Evolutionary conservation across 2,888 invertebrate species (phyloP).

Genomic region (Rhynchonema sp.): DNA sequence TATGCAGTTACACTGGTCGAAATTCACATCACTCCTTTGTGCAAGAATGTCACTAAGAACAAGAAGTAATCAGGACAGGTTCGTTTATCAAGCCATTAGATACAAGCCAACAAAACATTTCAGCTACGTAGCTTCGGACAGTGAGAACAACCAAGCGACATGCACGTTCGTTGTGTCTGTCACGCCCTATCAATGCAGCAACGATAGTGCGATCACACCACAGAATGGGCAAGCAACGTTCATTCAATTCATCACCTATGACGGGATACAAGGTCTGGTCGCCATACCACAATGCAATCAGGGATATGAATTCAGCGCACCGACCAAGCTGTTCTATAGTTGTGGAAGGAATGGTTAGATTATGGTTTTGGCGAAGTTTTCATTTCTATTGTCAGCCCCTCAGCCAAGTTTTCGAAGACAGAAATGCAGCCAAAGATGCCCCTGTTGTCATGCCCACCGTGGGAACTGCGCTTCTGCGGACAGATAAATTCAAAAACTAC

Average conservation of each 20-base stretch:
- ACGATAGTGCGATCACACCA: not conserved
- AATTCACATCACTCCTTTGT: no score
- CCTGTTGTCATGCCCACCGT: no score
- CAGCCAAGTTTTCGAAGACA: no score
- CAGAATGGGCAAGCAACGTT: not conserved
- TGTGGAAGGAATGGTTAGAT: not conserved
- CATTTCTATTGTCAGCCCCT: no score
- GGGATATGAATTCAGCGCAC: not conserved
- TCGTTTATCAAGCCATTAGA: no score
- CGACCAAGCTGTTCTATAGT: not conserved
- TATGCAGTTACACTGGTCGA: no score
- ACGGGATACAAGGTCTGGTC: not conserved
- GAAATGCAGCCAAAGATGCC: no score
- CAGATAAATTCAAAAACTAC: no score
- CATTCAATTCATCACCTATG: not conserved
- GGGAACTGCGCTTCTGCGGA: no score
- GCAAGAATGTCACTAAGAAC: no score
- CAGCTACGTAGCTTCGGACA: not conserved
- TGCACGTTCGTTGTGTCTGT: not conserved
- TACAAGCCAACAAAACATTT: no score
- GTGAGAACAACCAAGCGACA: not conserved
- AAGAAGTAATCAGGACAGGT: no score
- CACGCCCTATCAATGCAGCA: not conserved
- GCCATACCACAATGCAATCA: not conserved
- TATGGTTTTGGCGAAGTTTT: not conserved